phyloP scores from a whole-genome alignment of 2,888 invertebrate genomes.

The Deroplatys truncata region DNA sequence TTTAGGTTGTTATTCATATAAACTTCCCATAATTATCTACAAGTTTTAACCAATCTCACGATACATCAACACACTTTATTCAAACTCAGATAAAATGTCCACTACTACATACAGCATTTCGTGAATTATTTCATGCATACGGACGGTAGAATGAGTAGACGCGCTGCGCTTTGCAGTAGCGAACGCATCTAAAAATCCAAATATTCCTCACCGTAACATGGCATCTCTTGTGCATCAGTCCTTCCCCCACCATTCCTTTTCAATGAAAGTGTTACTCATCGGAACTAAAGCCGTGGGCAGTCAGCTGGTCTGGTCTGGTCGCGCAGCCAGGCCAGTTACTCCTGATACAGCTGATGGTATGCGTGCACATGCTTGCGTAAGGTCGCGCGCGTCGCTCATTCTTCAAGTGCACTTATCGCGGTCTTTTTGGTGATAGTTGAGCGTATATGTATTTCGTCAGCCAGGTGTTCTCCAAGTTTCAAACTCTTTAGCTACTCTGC shows the following conservation, averaged over 20 bases:
- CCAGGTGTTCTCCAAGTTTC: neutral
- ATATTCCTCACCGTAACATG: too few species aligned
- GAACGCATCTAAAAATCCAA: too few species aligned
- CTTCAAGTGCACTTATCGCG: neutral
- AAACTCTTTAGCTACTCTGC: neutral
- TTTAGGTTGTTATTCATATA: too few species aligned
- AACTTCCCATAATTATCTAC: too few species aligned
- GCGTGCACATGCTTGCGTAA: neutral
- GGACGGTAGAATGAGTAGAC: too few species aligned
- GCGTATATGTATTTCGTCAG: neutral
- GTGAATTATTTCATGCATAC: too few species aligned
- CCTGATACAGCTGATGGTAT: neutral
- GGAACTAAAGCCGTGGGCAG: neutral
- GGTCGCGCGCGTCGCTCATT: neutral
- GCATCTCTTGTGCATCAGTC: too few species aligned
- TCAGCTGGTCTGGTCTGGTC: neutral
- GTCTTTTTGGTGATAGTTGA: neutral
- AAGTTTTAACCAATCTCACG: too few species aligned
- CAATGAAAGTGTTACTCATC: neutral
- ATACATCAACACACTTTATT: too few species aligned
- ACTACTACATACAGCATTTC: too few species aligned
- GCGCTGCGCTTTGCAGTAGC: too few species aligned
- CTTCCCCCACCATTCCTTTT: neutral
- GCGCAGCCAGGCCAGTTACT: neutral
- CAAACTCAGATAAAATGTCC: too few species aligned